Evolutionary conservation across 1,140 invertebrate genomes (phyloP), one percentile per base, ranked within the genome.

Genomic region (Nixonia krombeini): DNA sequence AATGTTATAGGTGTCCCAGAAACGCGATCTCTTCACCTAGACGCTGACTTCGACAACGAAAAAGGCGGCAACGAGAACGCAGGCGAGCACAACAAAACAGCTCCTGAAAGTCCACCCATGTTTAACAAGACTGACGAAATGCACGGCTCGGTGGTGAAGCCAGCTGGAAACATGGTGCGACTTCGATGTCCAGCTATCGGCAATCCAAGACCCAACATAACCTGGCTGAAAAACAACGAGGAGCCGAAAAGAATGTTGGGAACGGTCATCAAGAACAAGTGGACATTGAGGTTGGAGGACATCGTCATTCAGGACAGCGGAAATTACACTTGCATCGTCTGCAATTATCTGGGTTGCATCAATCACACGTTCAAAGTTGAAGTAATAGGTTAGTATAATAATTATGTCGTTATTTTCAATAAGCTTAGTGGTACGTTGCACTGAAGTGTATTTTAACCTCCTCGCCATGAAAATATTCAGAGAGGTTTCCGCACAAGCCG

Each of bases 321-420:
- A 13, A 92, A 93, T 69, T 97, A 97, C 76, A 95, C 91, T 0
- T 97, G 96, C 73, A 84, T 90, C 17, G 90, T 95, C 4, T 93
- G 91, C 83, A 97, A 97, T 76, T 74, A 84, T 4, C 74, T 91
- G 10, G 94, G 91, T 4, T 93, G 93, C 72, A 91, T 95, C 41
- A 88, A 91, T 28, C 91, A 91, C 73, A 92, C 90, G 0, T 93
- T 89, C 72, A 88, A 86, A 56, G 85, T 96, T 4, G 88, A 91
- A 50, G 88, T 95, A 41, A 86, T 91, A 63, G 92, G 93, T 95
- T 85, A 89, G 88, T 83, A n/a, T 9, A 18, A 21, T 9, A 1
- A 40, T 40, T 40, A 1, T 18, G 9, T 17, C 17, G 3, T 4
- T 6, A 37, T n/a, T n/a, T n/a, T n/a, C n/a, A n/a, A n/a, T n/a